Base-by-base conservation (phyloP, 2,797 vertebrate genomes). In the Sebastiscus albofasciatus region DNA sequence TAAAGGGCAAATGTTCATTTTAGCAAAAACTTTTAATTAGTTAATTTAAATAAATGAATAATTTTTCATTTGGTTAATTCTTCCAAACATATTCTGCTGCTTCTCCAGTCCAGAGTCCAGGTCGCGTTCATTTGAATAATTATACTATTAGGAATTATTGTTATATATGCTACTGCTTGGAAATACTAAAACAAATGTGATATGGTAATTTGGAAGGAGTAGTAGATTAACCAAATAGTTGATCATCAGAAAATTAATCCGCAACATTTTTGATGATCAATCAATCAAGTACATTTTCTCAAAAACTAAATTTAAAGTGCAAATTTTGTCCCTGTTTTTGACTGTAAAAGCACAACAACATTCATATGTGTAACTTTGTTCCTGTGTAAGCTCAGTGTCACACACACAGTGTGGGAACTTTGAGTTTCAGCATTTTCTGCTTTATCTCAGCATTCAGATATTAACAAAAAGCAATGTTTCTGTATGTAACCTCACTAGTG, bases 351-450 rank as follows among this genome's bases (percentile, higher is more conserved):
- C 55, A 22, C 13, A 60, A 46, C 27, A 64, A 33, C 13, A 27
- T 36, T 26, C 29, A 33, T 13, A 10, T 5, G 24, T 34, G 18
- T 27, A 64, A 11, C 14, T 60, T 9, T 26, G 22, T 49, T 49
- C 27, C 24, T 64, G 14, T 34, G 27, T 49, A 46, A 67, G 16
- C 6, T 77, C 10, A 60, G 56, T 27, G n/a, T 60, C 24, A 9
- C 16, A 34, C 49, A 39, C 29, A 64, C 34, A 39, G 33, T 39
- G 60, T 65, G 29, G 42, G 60, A 74, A 55, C 33, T 75, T 66
- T 56, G 8, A 56, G 31, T 74, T 55, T 55, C 14, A 11, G 9
- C 12, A 24, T 39, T 27, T 39, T 31, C 55, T 59, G 55, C 31
- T 34, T 34, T 55, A 1, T 34, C 14, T 33, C n/a, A 52, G 8